Base-by-base conservation (phyloP, 2,888 invertebrate genomes). In the Melanotus villosus region DNA sequence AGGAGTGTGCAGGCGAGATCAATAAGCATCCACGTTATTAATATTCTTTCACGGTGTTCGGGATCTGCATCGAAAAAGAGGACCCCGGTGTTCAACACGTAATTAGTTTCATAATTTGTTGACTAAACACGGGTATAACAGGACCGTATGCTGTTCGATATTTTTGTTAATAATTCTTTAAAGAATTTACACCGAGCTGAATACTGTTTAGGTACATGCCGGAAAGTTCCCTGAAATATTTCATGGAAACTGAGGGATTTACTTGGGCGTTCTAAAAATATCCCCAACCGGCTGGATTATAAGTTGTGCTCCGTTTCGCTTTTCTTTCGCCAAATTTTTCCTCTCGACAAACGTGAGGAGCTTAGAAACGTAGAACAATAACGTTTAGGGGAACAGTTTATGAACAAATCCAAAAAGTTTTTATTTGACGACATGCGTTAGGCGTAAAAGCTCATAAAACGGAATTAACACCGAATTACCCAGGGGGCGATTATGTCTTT, bases 101-200 rank as follows among this genome's bases (percentile, higher is more conserved):
- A 52, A 52, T 52, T 52, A 52, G 52, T 52, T 52, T 34, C 52
- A 52, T 52, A 52, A 52, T 52, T 52, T 52, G 52, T 1, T 19
- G 52, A 32, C 32, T 52, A 52, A 52, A 52, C 52, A 52, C 52
- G 32, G 32, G 10, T 50, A 18, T 16, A 18, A 19, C 32, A 32
- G 18, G 30, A 10, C 19, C n/a, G 12, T 47, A 23, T 47, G 32
- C 32, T 50, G 50, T 32, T 12, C 50, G 50, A 18, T 52, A 34
- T 34, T 52, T 52, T 52, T 52, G 52, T 52, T 32, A 34, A 52
- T 52, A 34, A 16, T 30, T 34, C 52, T 34, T 52, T 52, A 32
- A 30, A 19, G 45, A 23, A 47, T 47, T 47, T 47, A 47, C 32
- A 18, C 2, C 52, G 18, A 16, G 52, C 30, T 30, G 50, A 30